Base-by-base conservation (phyloP, 2,888 invertebrate genomes). In the Drosophila quinaria region DNA sequence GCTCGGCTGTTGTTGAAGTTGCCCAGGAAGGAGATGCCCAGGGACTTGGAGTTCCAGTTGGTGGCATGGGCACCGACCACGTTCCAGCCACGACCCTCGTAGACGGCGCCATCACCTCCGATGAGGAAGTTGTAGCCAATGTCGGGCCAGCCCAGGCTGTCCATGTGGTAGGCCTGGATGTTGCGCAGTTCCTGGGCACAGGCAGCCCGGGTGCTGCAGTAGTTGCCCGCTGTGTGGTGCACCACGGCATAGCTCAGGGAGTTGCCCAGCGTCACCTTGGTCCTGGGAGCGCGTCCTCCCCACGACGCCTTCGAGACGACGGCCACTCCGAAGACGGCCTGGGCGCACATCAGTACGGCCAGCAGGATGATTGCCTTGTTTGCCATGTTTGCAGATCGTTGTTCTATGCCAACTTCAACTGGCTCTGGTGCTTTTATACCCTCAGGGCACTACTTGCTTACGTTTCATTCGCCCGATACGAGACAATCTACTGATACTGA, bases 1-100 rank as follows among this genome's bases (percentile, higher is more conserved):
- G 80, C 46, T 10, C 51, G 73, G 74, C 9, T 67, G 47, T 61
- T n/a, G 74, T 74, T 87, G 68, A 54, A 87, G 74, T 89, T 86
- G 54, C 91, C 91, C 56, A 91, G 81, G 71, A 91, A 88, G 65
- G 86, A 80, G 65, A 91, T 87, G 60, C 91, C 91, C 64, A 90
- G 65, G 9, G 87, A 80, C 67, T 87, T 82, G 56, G 70, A 65
- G 66, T 91, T 91, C 82, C 86, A 90, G 73, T 76, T 79, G 63
- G 68, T 63, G 9, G 91, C 88, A 78, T 91, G 90, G 10, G 87
- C 88, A 60, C 91, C 91, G 41, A 84, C 13, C 13, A 78, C 72
- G 17, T 80, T 80, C 69, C 84, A 86, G 60, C 90, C 91, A 49
- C 91, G 89, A 51, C 89, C 91, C 70, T 88, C 89, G 41, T 91